Conservation (phyloP, 2,888 invertebrate genomes). For the Drosophila testacea region DNA sequence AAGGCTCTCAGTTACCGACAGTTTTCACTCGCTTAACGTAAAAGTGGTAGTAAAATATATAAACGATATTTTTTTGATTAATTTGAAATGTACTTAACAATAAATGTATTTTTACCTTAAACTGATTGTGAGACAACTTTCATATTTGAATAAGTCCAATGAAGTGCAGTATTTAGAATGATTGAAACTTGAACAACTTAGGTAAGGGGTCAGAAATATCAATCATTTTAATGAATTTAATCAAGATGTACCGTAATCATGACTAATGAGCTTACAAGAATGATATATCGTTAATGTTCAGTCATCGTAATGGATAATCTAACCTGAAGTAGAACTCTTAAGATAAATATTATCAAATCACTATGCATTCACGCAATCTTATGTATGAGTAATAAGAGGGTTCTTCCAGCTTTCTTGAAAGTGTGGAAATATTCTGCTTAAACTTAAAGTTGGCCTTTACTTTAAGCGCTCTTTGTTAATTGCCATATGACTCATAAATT, state of each 20-base stretch:
- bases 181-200: not conserved
- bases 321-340: not conserved
- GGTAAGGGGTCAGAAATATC: not conserved
- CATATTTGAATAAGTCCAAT: constrained; percentile 1
- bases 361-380: not conserved
- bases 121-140: constrained; percentile 2
- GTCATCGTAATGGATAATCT: constrained; percentile 22
- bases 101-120: constrained; percentile 4
- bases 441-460: constrained; percentile 1
- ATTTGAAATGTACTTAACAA: not conserved
- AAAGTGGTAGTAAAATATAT: too few relatives aligned
- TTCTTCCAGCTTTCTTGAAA: not conserved
- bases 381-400: not conserved
- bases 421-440: not conserved
- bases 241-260: constrained; percentile 25
- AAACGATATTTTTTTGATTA: too few relatives aligned
- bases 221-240: constrained; percentile 28
- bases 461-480: constrained; percentile 5
- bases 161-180: constrained; percentile 16
- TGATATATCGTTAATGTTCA: not conserved
- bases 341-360: constrained; percentile 1
- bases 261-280: constrained; percentile 15
- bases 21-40: not conserved
- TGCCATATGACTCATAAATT: constrained; percentile 25
- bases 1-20: not conserved